phyloP scores from a whole-genome alignment of 1,140 invertebrate genomes.

The Littorina saxatilis region DNA sequence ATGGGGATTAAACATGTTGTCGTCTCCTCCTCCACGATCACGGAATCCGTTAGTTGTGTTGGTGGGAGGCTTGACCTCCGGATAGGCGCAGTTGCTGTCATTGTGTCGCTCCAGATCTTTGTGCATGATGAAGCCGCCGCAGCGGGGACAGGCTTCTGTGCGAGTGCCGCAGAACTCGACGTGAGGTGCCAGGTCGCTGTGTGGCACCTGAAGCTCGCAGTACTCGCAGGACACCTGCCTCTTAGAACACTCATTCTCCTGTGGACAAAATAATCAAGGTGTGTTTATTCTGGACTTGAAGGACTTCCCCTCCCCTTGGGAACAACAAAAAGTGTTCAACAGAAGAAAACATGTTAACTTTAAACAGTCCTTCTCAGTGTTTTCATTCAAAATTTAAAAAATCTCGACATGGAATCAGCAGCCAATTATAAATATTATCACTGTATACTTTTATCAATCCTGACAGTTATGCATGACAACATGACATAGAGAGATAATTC shows the following conservation, averaged over 20 bases:
- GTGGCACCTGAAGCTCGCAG: constrained; percentile 81
- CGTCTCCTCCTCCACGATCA: neutral
- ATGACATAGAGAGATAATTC: no score
- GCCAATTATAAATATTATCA: no score
- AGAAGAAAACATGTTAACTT: no score
- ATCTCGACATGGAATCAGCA: no score
- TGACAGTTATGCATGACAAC: no score
- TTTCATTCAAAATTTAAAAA: neutral
- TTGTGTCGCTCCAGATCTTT: constrained; percentile 81
- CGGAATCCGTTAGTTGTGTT: neutral
- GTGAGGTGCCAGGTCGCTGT: constrained; percentile 79
- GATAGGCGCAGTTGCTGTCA: constrained; percentile 78
- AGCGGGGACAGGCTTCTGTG: constrained; percentile 81
- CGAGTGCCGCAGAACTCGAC: constrained; percentile 82
- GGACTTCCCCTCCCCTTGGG: no score
- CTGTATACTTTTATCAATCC: no score
- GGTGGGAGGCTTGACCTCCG: constrained; percentile 51
- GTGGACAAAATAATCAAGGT: constrained; percentile 40
- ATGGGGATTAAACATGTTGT: constrained; percentile 48
- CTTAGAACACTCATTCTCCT: constrained; percentile 72
- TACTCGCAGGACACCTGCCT: constrained; percentile 77
- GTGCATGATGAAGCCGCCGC: constrained; percentile 82
- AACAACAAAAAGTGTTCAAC: no score
- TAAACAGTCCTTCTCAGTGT: no score
- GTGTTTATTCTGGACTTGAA: no score